Evolutionary conservation across 2,797 vertebrate genomes (phyloP).

Genomic region (Glossophaga mutica): DNA sequence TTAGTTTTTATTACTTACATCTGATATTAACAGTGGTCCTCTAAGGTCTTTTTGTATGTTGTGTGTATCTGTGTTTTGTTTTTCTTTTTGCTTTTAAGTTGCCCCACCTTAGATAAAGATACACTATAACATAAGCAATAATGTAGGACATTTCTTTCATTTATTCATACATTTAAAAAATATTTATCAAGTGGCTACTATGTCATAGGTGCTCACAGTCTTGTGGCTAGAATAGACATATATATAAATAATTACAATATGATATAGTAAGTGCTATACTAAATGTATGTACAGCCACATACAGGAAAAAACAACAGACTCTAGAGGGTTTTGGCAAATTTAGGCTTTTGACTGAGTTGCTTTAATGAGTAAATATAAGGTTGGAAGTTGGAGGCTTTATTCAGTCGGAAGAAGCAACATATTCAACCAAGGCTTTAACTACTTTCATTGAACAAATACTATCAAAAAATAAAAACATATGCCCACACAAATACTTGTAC

Average conservation of each 20-base stretch:
- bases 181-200: not conserved
- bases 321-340: not conserved
- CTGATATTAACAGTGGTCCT: not conserved
- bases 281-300: not conserved
- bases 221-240: not conserved
- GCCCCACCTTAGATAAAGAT: not conserved
- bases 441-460: not conserved
- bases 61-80: not conserved
- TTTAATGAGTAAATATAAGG: not conserved
- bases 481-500: not conserved
- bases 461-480: constrained; percentile 22
- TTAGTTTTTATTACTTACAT: not conserved
- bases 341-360: not conserved
- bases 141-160: not conserved
- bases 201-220: not conserved
- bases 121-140: not conserved
- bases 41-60: not conserved
- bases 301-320: not conserved
- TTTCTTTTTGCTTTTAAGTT: not conserved
- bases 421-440: not conserved
- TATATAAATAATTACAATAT: constrained; percentile 4
- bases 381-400: not conserved
- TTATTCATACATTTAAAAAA: not conserved
- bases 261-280: not conserved
- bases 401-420: not conserved